Conservation (phyloP, 2,113 vertebrate genomes). For the Notothenia coriiceps region DNA sequence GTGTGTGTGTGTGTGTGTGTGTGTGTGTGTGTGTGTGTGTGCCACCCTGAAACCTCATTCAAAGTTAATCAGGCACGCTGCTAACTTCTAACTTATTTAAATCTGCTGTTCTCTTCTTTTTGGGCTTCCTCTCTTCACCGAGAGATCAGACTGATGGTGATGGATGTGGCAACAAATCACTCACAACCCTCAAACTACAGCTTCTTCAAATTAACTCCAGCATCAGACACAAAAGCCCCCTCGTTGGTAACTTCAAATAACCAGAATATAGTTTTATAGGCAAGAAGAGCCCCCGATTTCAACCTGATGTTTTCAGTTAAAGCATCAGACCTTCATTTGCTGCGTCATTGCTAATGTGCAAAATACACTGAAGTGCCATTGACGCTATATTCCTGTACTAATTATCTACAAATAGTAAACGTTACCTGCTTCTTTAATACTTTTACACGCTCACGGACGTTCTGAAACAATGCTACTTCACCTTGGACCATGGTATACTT, state of each 20-base stretch:
- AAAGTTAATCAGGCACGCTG: constrained; percentile 68
- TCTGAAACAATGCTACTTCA: too few species aligned
- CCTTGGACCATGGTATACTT: too few species aligned
- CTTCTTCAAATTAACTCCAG: neutral
- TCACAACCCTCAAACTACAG: too few species aligned
- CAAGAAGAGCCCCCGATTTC: too few species aligned
- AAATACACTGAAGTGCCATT: too few species aligned
- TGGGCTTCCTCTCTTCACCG: neutral
- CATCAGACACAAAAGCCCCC: neutral
- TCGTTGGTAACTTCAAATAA: neutral
- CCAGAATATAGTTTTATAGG: neutral
- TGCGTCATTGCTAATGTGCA: too few species aligned
- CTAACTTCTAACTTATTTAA: constrained; percentile 68
- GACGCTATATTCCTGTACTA: too few species aligned
- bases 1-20: neutral
- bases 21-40: neutral
- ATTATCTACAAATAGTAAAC: too few species aligned
- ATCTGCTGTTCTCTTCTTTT: constrained; percentile 38
- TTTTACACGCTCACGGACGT: too few species aligned
- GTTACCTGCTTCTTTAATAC: too few species aligned
- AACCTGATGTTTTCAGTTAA: too few species aligned
- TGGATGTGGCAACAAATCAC: neutral
- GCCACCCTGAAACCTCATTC: constrained; percentile 57
- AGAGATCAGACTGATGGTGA: neutral
- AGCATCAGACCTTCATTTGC: too few species aligned